Evolutionary conservation across 2,797 vertebrate species (phyloP).

Genomic region (Trachops cirrhosus): DNA sequence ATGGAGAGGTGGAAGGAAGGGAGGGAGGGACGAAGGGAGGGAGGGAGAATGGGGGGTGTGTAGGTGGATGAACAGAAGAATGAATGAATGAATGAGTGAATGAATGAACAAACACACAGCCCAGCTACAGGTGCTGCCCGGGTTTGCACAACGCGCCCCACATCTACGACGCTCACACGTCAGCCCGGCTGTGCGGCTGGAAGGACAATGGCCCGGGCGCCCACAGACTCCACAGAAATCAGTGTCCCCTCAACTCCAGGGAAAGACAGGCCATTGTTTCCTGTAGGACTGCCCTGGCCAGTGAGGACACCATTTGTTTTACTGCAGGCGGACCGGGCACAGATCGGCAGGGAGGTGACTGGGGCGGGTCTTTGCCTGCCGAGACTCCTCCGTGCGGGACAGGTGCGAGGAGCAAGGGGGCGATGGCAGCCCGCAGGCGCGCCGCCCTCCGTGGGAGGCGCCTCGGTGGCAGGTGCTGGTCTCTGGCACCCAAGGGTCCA

Average conservation of each 20-base stretch:
- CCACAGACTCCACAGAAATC: background rate
- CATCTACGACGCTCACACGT: background rate
- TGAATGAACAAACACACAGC: background rate
- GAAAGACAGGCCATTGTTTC: background rate
- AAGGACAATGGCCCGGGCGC: background rate
- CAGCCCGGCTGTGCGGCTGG: background rate
- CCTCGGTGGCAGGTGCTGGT: background rate
- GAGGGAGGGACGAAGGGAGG: no score
- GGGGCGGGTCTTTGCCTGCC: no score
- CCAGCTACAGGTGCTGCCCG: background rate
- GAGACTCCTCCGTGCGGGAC: background rate
- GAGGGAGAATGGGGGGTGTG: rapidly evolving
- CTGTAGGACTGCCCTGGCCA: background rate
- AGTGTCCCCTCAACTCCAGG: background rate
- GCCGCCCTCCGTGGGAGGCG: rapidly evolving
- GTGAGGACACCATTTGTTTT: background rate
- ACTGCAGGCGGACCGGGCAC: no score
- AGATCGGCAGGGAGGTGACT: background rate
- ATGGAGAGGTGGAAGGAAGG: background rate
- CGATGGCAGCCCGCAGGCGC: rapidly evolving
- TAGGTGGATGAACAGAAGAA: no score
- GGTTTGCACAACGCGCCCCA: background rate
- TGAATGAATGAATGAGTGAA: background rate
- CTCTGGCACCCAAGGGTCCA: rapidly evolving
- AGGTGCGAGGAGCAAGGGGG: background rate